These are phyloP conservation scores for Bombus impatiens DNA, from an alignment of 1,140 invertebrate species.

Conservation along the genomic window DNA sequence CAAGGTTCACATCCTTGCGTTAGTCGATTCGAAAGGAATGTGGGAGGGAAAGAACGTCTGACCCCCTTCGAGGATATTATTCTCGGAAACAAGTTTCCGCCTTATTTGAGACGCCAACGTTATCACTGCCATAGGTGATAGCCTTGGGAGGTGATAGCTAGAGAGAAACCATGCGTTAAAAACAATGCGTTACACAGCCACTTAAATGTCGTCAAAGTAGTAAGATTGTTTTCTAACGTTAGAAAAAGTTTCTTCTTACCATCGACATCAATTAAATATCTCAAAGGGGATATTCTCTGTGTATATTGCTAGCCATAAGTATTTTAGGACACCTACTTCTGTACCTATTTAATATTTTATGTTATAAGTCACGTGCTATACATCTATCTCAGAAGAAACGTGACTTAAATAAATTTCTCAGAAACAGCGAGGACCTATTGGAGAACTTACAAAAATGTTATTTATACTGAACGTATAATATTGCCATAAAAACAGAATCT, in stretches of 20 bases:
- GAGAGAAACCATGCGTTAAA: slow-evolving; percentile 2
- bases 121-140: not conserved
- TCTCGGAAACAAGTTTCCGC: not conserved
- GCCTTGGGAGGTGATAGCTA: not conserved
- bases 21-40: slow-evolving; percentile 9
- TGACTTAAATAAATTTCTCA: no score
- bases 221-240: not conserved
- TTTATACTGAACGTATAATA: not conserved
- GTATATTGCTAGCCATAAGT: not conserved
- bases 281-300: not conserved
- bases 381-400: no score
- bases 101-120: not conserved
- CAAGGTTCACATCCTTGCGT: not conserved
- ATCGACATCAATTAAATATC: not conserved
- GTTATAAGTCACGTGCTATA: no score
- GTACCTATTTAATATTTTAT: no score
- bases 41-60: not conserved
- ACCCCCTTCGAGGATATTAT: not conserved
- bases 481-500: not conserved
- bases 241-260: not conserved
- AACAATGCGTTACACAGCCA: not conserved
- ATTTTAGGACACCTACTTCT: not conserved
- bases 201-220: not conserved
- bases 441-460: not conserved
- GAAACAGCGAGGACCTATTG: not conserved